Conservation (phyloP, 2,113 vertebrate genomes). For the Chloroceryle aenea region DNA sequence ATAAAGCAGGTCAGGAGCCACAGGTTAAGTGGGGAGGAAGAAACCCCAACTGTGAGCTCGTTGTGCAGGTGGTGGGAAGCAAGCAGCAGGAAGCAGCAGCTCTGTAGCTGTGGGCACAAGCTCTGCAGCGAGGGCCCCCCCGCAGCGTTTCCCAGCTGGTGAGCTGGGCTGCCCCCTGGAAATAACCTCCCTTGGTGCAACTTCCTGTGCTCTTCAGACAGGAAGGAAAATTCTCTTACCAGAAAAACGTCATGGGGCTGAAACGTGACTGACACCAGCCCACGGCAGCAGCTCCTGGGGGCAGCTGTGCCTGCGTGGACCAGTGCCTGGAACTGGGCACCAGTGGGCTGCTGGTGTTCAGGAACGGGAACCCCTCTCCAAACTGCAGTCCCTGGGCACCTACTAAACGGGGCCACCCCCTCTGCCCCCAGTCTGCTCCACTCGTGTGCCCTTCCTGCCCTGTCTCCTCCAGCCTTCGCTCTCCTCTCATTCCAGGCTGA, state of each 20-base stretch:
- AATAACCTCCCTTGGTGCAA: fast-evolving
- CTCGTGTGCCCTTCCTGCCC: background rate
- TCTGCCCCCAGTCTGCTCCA: fast-evolving
- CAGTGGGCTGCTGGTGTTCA: background rate
- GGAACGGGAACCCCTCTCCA: fast-evolving
- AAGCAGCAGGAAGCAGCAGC: background rate
- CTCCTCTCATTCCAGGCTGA: background rate
- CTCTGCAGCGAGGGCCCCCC: background rate
- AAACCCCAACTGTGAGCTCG: fast-evolving
- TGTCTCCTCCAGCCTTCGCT: background rate
- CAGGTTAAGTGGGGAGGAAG: fast-evolving
- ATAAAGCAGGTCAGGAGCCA: background rate
- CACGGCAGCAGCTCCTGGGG: fast-evolving
- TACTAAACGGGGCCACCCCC: fast-evolving
- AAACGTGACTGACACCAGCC: background rate
- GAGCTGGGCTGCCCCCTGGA: background rate
- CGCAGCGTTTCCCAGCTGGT: fast-evolving
- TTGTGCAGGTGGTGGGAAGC: fast-evolving
- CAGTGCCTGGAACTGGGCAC: fast-evolving
- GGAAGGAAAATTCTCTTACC: background rate
- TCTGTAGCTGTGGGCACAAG: fast-evolving
- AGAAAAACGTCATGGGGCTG: fast-evolving
- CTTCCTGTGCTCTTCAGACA: background rate
- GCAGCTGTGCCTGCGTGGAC: fast-evolving
- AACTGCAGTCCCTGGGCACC: background rate